Evolutionary conservation across 2,888 invertebrate genomes (phyloP).

Genomic region (Sesia apiformis): DNA sequence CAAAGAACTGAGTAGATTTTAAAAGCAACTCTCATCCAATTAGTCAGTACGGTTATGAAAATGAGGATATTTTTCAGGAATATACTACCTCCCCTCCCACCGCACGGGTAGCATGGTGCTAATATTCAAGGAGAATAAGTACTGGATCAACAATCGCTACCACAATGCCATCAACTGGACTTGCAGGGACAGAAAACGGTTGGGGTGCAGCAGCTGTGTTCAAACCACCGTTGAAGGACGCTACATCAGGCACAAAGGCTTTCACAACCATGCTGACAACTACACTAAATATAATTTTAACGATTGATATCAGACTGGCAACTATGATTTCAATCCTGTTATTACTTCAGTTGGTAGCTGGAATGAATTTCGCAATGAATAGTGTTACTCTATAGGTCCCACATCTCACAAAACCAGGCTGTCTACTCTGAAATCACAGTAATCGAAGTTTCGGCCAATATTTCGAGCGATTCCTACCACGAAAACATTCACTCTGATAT

Average conservation of each 20-base stretch:
- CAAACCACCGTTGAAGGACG: conserved; percentile 62
- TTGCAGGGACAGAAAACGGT: conserved; percentile 55
- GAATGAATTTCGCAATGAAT: neutral
- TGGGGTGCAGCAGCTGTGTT: conserved; percentile 62
- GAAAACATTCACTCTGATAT: too few relatives aligned
- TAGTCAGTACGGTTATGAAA: conserved; percentile 7
- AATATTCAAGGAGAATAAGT: conserved; percentile 66
- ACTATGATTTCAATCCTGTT: conserved; percentile 11
- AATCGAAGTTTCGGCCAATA: too few relatives aligned
- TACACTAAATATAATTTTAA: conserved; percentile 67
- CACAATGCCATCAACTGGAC: conserved; percentile 70
- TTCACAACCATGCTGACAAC: conserved; percentile 61
- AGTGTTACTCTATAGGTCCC: too few relatives aligned
- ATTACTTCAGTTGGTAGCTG: conserved; percentile 26
- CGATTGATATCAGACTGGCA: conserved; percentile 37
- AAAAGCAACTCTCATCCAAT: neutral
- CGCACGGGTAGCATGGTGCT: conserved; percentile 68
- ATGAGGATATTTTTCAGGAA: conserved; percentile 36
- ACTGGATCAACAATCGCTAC: conserved; percentile 67
- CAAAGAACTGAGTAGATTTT: neutral
- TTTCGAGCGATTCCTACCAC: too few relatives aligned
- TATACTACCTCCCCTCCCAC: conserved; percentile 64
- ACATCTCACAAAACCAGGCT: too few relatives aligned
- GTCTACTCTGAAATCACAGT: too few relatives aligned
- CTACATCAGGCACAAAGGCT: conserved; percentile 61